phyloP scores from a whole-genome alignment of 1,140 invertebrate species.

The Drosophila tristis region DNA sequence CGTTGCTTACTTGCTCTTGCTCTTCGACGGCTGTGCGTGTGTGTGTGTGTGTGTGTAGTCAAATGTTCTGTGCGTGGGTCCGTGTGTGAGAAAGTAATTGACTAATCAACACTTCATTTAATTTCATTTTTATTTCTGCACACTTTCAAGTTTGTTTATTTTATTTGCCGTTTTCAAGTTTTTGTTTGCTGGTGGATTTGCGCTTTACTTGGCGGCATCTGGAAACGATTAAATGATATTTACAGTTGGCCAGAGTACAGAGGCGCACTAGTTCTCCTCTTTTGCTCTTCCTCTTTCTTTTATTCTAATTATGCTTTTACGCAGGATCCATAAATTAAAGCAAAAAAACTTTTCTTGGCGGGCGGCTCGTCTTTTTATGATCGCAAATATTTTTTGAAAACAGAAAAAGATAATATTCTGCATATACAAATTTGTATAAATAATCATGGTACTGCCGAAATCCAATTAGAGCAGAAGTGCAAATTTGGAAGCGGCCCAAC shows the following conservation, averaged over 20 bases:
- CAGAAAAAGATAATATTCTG: slow-evolving; percentile 22
- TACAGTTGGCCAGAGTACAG: slow-evolving; percentile 12
- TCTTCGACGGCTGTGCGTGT: slow-evolving; percentile 1
- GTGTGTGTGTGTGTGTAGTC: slow-evolving; percentile 3
- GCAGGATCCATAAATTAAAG: slow-evolving; percentile 46
- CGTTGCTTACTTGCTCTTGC: slow-evolving; percentile 29
- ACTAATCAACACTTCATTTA: slow-evolving; percentile 79
- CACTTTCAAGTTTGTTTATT: slow-evolving; percentile 70
- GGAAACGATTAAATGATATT: slow-evolving; percentile 55
- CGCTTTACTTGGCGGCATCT: slow-evolving; percentile 40
- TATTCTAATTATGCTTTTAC: slow-evolving; percentile 23
- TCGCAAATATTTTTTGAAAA: slow-evolving; percentile 16
- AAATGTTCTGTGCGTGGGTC: not conserved
- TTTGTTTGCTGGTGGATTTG: slow-evolving; percentile 24
- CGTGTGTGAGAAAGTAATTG: slow-evolving; percentile 49
- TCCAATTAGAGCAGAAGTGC: slow-evolving; percentile 69
- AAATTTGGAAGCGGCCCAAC: slow-evolving; percentile 50
- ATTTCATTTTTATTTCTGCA: slow-evolving; percentile 73
- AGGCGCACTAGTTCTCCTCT: not conserved
- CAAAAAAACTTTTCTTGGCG: slow-evolving; percentile 46
- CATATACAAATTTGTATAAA: slow-evolving; percentile 42
- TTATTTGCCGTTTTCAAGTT: slow-evolving; percentile 56
- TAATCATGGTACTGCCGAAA: slow-evolving; percentile 48
- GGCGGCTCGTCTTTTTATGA: not conserved
- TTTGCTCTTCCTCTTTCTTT: too few relatives aligned